Evolutionary conservation across 2,113 vertebrate species (phyloP).

Genomic region (Malurus melanocephalus): DNA sequence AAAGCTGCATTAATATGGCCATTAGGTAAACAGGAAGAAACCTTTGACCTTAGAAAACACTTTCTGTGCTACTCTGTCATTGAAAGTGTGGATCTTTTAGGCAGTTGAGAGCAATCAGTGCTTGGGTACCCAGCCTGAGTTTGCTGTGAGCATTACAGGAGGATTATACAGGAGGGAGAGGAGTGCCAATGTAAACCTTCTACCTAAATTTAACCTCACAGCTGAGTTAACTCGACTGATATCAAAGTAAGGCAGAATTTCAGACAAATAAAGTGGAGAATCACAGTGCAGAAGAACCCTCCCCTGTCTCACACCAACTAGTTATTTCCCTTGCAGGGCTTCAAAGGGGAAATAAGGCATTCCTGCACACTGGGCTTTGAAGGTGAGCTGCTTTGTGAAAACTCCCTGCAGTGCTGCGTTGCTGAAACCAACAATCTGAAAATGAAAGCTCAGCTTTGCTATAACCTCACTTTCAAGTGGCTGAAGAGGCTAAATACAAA

Average conservation of each 20-base stretch:
- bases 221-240: not conserved
- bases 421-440: constrained; percentile 5
- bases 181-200: not conserved
- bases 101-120: not conserved
- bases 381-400: constrained; percentile 26
- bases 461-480: not conserved
- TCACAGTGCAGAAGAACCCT: not conserved
- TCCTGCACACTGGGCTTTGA: constrained; percentile 3
- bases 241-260: not conserved
- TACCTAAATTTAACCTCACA: constrained; percentile 6
- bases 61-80: not conserved
- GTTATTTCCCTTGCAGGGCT: not conserved
- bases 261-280: not conserved
- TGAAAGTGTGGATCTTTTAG: not conserved
- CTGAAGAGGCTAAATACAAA: constrained; percentile 5
- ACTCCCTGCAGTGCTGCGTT: constrained; percentile 4
- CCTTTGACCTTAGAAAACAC: not conserved
- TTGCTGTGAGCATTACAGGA: not conserved
- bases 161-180: not conserved
- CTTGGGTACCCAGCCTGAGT: not conserved
- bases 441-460: not conserved
- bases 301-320: not conserved
- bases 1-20: not conserved
- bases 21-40: not conserved
- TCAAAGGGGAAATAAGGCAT: not conserved